Base-by-base conservation (phyloP, 2,113 vertebrate species). In the Trematomus loennbergii region DNA sequence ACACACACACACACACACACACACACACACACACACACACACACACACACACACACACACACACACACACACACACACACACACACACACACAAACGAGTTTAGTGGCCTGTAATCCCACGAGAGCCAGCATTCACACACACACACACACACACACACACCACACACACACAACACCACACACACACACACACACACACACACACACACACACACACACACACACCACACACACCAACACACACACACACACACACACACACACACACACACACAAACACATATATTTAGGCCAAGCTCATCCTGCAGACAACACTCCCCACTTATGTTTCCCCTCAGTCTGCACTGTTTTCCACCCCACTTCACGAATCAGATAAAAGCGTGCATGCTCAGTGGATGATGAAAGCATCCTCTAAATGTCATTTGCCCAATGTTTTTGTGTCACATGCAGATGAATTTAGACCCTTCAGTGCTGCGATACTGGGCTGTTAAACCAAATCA, bases 391-490 rank as follows among this genome's bases (percentile, higher is more conserved):
- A 0, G 20, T 25, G 9, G 59, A 46, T 13, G 45, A 58, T 79
- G 13, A 70, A 79, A 70, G 64, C 55, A 15, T 76, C 77, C 49
- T 81, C 18, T 49, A 68, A 85, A 85, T 83, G 62, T 75, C 53
- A 60, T 57, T 70, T 72, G 5, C 36, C 57, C 36, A 22, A 59
- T 74, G 68, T 78, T 72, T 64, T 59, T 12, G 33, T 57, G 60
- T 49, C 54, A 4, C 54, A 68, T 12, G 49, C 48, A 46, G 75
- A 45, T 80, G 69, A 48, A 53, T 80, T 67, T 50, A 67, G 18
- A 58, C 49, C 36, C 68, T 29, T 50, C 49, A 62, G 15, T 40
- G 2, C 45, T 3, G 61, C 10, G 45, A 83, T n/a, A 16, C 71
- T 6, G 33, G 9, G 9, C 59, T 52, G 25, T 80, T 80, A 5